Base-by-base conservation (phyloP, 2,888 invertebrate genomes). In the Pilophorus perplexus region DNA sequence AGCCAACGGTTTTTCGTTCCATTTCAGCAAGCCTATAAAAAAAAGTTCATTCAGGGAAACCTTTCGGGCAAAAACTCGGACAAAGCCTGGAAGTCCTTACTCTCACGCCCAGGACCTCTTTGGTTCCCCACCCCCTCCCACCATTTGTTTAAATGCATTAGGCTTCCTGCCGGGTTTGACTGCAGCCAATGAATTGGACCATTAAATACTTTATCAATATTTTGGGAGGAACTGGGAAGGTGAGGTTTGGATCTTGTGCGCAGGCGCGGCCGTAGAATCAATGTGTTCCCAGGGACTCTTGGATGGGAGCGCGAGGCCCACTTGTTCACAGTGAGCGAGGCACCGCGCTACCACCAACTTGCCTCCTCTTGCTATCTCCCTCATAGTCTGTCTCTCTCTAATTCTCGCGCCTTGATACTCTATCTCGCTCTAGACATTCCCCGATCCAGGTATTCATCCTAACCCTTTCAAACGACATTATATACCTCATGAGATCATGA, bases 121-220 rank as follows among this genome's bases (percentile, higher is more conserved):
- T n/a, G n/a, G n/a, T n/a, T n/a, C n/a, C n/a, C n/a, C n/a, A n/a
- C n/a, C n/a, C n/a, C n/a, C n/a, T n/a, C n/a, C n/a, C n/a, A n/a
- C n/a, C n/a, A n/a, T 33, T 22, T 40, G 42, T 59, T 59, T 42
- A 42, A 59, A 59, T 59, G 59, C 59, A 59, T 42, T 65, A 42
- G 42, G 28, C 22, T 42, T 38, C 44, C 33, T 27, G 46, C n/a
- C n/a, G n/a, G n/a, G n/a, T 59, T 57, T 33, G 42, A 60, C 68
- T 68, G 66, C 66, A 68, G 55, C 66, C 68, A 62, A 68, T 62
- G 66, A 66, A 68, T 59, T 62, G 62, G 62, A 66, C 66, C 68
- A 66, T 68, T 64, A 68, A 66, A 68, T 60, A 68, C 68, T 68
- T 68, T 62, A 68, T 68, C 68, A 68, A 68, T 68, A 68, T 66